Conservation (phyloP, 2,888 invertebrate genomes). For the Oxycera nigricornis region DNA sequence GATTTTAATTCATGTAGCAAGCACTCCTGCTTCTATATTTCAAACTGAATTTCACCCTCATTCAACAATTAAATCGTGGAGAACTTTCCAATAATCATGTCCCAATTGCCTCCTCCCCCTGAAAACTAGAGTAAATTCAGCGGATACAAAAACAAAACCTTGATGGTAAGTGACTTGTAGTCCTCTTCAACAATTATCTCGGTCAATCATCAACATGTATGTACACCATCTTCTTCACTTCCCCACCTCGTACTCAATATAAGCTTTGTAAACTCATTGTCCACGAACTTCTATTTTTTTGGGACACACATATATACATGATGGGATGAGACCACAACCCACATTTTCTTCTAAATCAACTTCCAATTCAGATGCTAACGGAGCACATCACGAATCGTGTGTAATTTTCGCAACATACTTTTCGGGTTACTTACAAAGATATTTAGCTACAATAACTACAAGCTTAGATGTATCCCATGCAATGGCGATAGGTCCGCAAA, state of each 20-base stretch:
- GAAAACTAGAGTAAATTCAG: not conserved
- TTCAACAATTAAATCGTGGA: too few relatives aligned
- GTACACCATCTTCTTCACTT: not conserved
- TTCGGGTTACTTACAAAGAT: not conserved
- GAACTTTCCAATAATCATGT: not conserved
- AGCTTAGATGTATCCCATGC: not conserved
- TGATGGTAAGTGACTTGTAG: not conserved
- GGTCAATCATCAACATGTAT: not conserved
- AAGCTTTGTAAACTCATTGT: not conserved
- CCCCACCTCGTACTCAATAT: not conserved
- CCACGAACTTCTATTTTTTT: not conserved
- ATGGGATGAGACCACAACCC: constrained; percentile 6
- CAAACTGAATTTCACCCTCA: too few relatives aligned
- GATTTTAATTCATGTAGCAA: too few relatives aligned
- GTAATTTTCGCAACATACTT: not conserved
- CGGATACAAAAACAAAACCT: not conserved
- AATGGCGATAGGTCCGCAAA: not conserved
- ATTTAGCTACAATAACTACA: not conserved
- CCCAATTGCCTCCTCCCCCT: not conserved
- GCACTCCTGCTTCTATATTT: too few relatives aligned
- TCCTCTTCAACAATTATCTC: not conserved
- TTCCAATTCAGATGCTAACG: not conserved
- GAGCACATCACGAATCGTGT: not conserved
- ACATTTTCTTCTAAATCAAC: not conserved
- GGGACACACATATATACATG: not conserved